Percentiles rank a stretch among this genome's conserved stretches.
Evolutionary conservation across 2,797 vertebrate species (phyloP).

Genomic region (Erpetoichthys calabaricus): DNA sequence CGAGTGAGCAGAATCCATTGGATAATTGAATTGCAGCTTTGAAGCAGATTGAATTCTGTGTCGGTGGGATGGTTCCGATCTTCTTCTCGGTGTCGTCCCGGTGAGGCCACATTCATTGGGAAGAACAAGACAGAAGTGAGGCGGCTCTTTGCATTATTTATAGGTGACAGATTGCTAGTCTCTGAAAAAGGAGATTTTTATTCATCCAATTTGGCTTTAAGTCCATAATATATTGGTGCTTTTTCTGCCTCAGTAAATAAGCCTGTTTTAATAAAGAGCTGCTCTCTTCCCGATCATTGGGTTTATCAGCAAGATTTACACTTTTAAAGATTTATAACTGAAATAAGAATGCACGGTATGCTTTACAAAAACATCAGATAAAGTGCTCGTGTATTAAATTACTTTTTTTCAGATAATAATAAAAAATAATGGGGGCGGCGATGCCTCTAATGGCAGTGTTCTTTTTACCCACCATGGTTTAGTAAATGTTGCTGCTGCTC

Average conservation of each 20-base stretch:
- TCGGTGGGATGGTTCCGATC: constrained; percentile 37
- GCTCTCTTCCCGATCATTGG: background rate
- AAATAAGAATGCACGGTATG: too few relatives aligned
- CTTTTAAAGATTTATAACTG: constrained; percentile 6
- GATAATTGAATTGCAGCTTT: constrained; percentile 57
- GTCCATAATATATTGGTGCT: constrained; percentile 32
- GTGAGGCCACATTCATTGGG: constrained; percentile 45
- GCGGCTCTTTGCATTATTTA: constrained; percentile 44
- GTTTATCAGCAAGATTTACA: constrained; percentile 1
- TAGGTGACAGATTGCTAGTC: constrained; percentile 41
- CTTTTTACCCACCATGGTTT: too few relatives aligned
- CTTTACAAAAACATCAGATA: too few relatives aligned
- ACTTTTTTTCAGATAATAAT: too few relatives aligned
- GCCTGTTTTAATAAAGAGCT: constrained; percentile 3
- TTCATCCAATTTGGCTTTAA: constrained; percentile 36
- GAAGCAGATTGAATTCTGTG: constrained; percentile 62
- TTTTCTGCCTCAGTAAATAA: constrained; percentile 25
- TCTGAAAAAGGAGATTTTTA: constrained; percentile 20
- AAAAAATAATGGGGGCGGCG: too few relatives aligned
- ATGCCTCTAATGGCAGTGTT: too few relatives aligned
- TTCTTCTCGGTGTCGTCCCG: constrained; percentile 40
- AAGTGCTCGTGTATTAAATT: too few relatives aligned
- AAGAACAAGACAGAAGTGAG: constrained; percentile 19
- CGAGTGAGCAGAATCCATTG: constrained; percentile 39
- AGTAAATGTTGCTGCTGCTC: too few relatives aligned